Percentiles rank a stretch among this genome's conserved stretches.
These are phyloP conservation scores for Pampusana beccarii DNA, from an alignment of 2,113 vertebrate species.

Conservation along the genomic window DNA sequence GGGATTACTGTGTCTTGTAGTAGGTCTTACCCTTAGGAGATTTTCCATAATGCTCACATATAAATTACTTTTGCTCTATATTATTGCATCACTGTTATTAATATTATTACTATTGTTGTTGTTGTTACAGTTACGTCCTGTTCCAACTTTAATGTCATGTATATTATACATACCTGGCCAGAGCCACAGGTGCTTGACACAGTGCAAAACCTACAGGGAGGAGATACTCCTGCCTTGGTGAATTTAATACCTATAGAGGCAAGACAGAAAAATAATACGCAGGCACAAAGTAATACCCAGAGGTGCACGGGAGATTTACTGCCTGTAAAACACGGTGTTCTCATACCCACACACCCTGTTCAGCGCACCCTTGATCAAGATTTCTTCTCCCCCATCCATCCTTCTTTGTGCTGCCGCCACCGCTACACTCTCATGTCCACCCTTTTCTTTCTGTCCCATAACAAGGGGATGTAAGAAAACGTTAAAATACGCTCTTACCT, in stretches of 20 bases:
- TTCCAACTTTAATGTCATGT: neutral
- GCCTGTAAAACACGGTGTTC: neutral
- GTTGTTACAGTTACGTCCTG: neutral
- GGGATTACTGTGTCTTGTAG: neutral
- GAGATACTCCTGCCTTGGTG: neutral
- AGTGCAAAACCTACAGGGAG: neutral
- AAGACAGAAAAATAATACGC: neutral
- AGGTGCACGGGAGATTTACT: neutral
- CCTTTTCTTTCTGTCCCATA: neutral
- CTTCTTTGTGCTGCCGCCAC: neutral
- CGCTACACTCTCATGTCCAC: rapidly evolving
- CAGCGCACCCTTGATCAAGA: rapidly evolving
- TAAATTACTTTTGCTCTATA: neutral
- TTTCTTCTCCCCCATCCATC: neutral
- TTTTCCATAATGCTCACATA: neutral
- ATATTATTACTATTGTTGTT: neutral
- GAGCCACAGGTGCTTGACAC: neutral
- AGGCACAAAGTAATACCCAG: neutral
- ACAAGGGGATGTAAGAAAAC: neutral
- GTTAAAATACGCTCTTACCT: neutral
- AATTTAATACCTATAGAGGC: neutral
- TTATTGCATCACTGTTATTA: neutral
- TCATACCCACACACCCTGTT: neutral
- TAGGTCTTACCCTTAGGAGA: neutral
- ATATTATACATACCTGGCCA: neutral